phyloP scores from a whole-genome alignment of 1,140 invertebrate species.

The Zophobas atratus region DNA sequence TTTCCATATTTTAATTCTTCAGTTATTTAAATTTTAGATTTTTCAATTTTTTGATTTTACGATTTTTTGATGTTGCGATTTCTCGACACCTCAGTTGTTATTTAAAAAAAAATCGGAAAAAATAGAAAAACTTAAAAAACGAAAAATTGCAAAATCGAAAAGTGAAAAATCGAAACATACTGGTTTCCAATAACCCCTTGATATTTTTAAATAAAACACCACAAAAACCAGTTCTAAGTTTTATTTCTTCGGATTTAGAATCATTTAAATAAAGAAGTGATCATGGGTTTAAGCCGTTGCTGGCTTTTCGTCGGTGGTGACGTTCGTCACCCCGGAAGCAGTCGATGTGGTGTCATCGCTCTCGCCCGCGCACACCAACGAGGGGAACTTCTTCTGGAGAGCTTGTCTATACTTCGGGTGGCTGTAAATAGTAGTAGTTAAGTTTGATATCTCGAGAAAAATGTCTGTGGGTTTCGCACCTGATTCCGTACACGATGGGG shows the following conservation, averaged over 20 bases:
- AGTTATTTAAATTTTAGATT: too few relatives aligned
- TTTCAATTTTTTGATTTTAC: too few relatives aligned
- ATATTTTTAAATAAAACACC: background rate
- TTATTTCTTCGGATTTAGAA: background rate
- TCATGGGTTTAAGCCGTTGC: constrained; percentile 39
- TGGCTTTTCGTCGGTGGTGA: constrained; percentile 63
- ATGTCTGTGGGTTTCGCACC: constrained; percentile 67
- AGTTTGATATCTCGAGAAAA: background rate
- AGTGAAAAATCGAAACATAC: too few relatives aligned
- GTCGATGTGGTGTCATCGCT: constrained; percentile 72
- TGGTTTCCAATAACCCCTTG: too few relatives aligned
- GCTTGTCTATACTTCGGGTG: constrained; percentile 85
- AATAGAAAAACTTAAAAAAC: too few relatives aligned
- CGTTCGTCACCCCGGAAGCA: constrained; percentile 71
- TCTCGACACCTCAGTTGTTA: too few relatives aligned
- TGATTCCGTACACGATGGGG: constrained; percentile 88
- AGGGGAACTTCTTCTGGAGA: constrained; percentile 81
- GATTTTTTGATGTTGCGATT: too few relatives aligned
- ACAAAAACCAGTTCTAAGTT: constrained; percentile 19
- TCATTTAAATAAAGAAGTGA: too few relatives aligned
- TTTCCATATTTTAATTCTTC: too few relatives aligned
- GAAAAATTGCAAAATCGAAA: too few relatives aligned
- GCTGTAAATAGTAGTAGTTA: constrained; percentile 67
- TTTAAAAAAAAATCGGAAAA: too few relatives aligned
- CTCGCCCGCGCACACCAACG: constrained; percentile 73